Conservation (phyloP, 2,797 vertebrate species). For the Tapirus indicus region DNA sequence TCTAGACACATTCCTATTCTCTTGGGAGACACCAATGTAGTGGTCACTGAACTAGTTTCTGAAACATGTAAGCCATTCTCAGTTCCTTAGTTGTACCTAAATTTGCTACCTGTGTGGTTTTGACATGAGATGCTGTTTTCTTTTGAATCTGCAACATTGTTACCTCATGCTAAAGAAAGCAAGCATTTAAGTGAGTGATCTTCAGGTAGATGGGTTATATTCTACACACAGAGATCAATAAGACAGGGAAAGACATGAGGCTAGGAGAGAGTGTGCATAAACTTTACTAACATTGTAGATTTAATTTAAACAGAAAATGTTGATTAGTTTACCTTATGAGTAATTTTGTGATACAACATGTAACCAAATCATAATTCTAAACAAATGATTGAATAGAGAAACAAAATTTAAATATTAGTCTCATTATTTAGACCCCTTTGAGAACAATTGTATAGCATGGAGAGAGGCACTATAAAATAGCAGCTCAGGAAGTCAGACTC, state of each 20-base stretch:
- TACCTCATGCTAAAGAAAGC: neutral
- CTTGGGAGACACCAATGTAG: neutral
- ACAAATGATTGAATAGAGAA: neutral
- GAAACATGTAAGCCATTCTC: neutral
- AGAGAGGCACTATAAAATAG: neutral
- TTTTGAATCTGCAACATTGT: neutral
- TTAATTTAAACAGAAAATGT: neutral
- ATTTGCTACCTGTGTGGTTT: neutral
- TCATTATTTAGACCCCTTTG: neutral
- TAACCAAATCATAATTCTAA: neutral
- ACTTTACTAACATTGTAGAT: neutral
- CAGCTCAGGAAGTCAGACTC: neutral
- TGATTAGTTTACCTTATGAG: neutral
- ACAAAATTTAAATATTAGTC: neutral
- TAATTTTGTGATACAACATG: neutral
- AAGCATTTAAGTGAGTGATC: neutral
- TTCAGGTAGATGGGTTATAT: neutral
- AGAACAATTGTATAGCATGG: neutral
- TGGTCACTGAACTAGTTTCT: neutral
- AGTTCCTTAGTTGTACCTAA: neutral
- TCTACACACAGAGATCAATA: neutral
- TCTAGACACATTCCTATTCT: neutral
- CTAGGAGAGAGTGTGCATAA: neutral
- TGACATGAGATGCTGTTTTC: neutral
- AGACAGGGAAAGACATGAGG: neutral